Base-by-base conservation (phyloP, 2,113 vertebrate species). In the Centropus unirufus region DNA sequence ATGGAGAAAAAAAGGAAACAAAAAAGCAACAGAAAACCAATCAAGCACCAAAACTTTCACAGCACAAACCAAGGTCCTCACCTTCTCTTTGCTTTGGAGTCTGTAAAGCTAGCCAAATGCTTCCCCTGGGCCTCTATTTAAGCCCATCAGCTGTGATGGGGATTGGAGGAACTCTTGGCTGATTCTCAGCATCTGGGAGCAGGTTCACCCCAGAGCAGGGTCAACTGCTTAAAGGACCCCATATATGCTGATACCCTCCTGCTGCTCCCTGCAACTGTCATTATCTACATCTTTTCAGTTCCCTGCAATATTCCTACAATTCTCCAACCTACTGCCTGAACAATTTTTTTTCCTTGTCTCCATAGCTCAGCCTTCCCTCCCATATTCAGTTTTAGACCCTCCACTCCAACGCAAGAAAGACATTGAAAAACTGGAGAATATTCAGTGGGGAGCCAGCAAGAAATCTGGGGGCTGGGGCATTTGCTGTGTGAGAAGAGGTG, bases 191-290 rank as follows among this genome's bases (percentile, higher is more conserved):
- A 87, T 24, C 73, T 96, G 89, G 47, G 57, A 67, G 32, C 15
- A 6, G 0, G 90, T 81, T 92, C 15, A 75, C 27, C 59, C 42
- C 76, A 57, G 57, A 87, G 30, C n/a, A 83, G 58, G 34, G 39
- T 94, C 80, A 89, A 91, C 89, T 93, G 91, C 68, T 81, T 74
- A 22, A 81, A 54, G 39, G 27, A 40, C 39, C 57, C 47, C 39
- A 42, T 11, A 8, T 34, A 36, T 2, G 3, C 27, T 49, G 52
- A 61, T 5, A 61, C 5, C 8, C 34, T 83, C 36, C 59, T 73
- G 49, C 54, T 47, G 39, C 54, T 85, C 40, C 40, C n/a, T 74
- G 36, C 42, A 83, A 4, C 14, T 55, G 51, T 51, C 76, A 77
- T 32, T 12, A 57, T 44, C 42, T 46, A 16, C 22, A 23, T 51